phyloP scores from a whole-genome alignment of 2,113 vertebrate genomes.

The Odocoileus hemionus region DNA sequence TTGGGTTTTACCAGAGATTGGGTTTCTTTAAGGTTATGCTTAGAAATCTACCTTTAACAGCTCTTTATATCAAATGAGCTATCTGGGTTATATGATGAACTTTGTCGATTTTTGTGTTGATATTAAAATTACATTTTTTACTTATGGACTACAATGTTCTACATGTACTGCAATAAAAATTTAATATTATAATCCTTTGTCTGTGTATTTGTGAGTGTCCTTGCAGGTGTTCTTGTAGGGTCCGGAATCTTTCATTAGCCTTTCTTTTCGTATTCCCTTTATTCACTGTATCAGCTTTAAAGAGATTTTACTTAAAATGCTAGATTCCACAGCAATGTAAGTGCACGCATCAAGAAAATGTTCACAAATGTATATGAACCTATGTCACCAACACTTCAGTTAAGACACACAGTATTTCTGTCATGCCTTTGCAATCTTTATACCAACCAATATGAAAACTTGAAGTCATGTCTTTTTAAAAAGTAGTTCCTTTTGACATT shows the following conservation, averaged over 20 bases:
- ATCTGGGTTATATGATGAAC: background rate
- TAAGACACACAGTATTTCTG: background rate
- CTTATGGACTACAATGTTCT: background rate
- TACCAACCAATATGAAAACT: background rate
- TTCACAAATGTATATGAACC: background rate
- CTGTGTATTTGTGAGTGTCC: background rate
- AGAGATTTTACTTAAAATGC: background rate
- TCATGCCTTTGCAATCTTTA: background rate
- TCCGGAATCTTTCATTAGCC: background rate
- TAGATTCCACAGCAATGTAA: background rate
- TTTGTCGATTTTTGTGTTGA: background rate
- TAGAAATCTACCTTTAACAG: too few relatives aligned
- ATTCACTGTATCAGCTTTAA: background rate
- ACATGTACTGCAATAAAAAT: background rate
- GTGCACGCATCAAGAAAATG: background rate
- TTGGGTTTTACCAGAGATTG: background rate
- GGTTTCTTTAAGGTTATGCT: background rate
- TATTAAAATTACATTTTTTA: background rate
- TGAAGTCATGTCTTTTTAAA: background rate
- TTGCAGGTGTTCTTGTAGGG: background rate
- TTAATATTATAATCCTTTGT: background rate
- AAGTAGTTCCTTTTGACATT: background rate
- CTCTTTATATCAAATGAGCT: background rate
- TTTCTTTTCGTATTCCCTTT: background rate
- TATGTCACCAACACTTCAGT: background rate